Evolutionary conservation across 2,113 vertebrate genomes (phyloP).

Genomic region (Hippocampus mohnikei): DNA sequence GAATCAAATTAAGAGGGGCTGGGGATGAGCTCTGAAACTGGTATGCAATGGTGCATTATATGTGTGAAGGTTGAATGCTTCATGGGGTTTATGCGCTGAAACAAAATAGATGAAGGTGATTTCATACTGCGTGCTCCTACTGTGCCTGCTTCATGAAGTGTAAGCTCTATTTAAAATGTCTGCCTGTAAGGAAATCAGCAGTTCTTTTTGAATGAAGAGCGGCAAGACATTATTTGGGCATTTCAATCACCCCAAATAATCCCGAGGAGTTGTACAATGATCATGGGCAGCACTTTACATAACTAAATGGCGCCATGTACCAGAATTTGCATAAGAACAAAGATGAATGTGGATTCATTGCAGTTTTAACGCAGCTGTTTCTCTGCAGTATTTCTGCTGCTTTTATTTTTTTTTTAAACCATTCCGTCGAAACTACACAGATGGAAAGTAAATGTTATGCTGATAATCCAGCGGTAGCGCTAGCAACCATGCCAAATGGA

Average conservation of each 20-base stretch:
- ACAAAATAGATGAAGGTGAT: constrained; percentile 14
- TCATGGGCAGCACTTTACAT: neutral
- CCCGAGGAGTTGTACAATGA: neutral
- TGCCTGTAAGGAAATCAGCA: neutral
- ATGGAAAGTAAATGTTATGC: constrained; percentile 6
- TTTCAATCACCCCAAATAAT: neutral
- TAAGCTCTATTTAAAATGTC: neutral
- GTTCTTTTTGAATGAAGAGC: neutral
- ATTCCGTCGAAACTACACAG: neutral
- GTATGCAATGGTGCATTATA: constrained; percentile 47
- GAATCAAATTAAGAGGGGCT: constrained; percentile 51
- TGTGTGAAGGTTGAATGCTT: constrained; percentile 30
- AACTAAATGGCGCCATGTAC: neutral
- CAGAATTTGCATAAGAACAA: neutral
- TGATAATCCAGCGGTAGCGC: constrained; percentile 3
- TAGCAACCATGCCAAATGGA: neutral
- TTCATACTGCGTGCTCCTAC: neutral
- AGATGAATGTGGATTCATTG: neutral
- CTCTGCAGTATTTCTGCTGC: neutral
- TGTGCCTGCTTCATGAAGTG: neutral
- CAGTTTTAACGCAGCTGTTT: neutral
- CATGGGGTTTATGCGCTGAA: constrained; percentile 21
- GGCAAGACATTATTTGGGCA: neutral
- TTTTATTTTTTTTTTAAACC: neutral
- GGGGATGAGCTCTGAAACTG: constrained; percentile 40